These are phyloP conservation scores for Ceratothoa steindachneri DNA, from an alignment of 2,888 invertebrate species.

Conservation along the genomic window DNA sequence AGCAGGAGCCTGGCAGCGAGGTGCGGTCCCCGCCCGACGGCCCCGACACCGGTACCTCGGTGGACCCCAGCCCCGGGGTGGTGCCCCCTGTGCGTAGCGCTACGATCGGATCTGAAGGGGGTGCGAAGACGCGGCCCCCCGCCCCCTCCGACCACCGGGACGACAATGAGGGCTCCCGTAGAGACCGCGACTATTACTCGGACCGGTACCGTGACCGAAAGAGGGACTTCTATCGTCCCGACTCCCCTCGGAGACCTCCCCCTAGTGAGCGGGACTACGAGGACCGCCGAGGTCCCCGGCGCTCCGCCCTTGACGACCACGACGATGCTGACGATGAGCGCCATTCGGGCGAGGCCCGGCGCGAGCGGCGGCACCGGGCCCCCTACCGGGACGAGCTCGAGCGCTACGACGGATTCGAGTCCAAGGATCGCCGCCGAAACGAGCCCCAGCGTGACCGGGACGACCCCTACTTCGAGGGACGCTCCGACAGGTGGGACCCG, in stretches of 20 bases:
- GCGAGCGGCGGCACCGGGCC: conserved; percentile 32
- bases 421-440: conserved; percentile 13
- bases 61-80: conserved; percentile 11
- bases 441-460: not conserved
- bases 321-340: conserved; percentile 27
- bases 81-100: conserved; percentile 36
- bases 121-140: conserved; percentile 27
- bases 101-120: conserved; percentile 40
- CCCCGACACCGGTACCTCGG: conserved; percentile 27
- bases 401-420: conserved; percentile 23
- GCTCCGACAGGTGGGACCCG: not conserved
- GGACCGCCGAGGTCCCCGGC: conserved; percentile 4
- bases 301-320: conserved; percentile 11
- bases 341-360: conserved; percentile 19
- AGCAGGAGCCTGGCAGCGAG: conserved; percentile 34
- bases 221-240: conserved; percentile 30
- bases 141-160: conserved; percentile 12
- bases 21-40: conserved; percentile 40
- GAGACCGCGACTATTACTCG: conserved; percentile 32
- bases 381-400: conserved; percentile 36
- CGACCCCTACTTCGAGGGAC: not conserved
- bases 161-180: conserved; percentile 14
- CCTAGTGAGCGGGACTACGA: conserved; percentile 29
- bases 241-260: conserved; percentile 34
- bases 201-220: conserved; percentile 28